Percentiles rank a stretch among this genome's conserved stretches.
phyloP scores from a whole-genome alignment of 1,140 invertebrate species.

The Ostrea edulis region DNA sequence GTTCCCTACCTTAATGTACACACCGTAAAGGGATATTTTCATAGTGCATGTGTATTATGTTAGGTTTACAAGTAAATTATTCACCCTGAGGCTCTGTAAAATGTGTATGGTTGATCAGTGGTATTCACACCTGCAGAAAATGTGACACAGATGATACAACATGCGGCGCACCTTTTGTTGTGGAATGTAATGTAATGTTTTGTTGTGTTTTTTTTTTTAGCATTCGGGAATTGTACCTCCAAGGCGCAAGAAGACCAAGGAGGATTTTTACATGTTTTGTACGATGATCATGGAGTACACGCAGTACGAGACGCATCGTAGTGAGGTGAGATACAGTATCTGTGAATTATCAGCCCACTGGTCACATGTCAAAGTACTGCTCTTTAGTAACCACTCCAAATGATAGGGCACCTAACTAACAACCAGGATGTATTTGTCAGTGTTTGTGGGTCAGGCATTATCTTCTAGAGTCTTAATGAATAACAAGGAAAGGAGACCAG shows the following conservation, averaged over 20 bases:
- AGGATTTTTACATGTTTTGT: slow-evolving; percentile 83
- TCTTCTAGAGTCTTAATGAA: neutral
- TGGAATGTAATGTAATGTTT: slow-evolving; percentile 11
- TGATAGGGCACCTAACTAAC: neutral
- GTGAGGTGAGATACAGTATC: slow-evolving; percentile 75
- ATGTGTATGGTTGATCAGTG: neutral
- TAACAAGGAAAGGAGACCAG: slow-evolving; percentile 12
- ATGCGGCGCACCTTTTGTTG: neutral
- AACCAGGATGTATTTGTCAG: neutral
- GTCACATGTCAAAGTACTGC: neutral
- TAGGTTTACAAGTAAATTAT: neutral
- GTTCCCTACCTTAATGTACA: neutral
- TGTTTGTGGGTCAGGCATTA: neutral
- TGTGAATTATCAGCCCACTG: neutral
- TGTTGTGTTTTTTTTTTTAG: slow-evolving; percentile 48
- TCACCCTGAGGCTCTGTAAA: neutral
- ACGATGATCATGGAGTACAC: slow-evolving; percentile 82
- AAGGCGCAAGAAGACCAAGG: slow-evolving; percentile 79
- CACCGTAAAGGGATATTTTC: neutral
- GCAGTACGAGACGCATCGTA: slow-evolving; percentile 81
- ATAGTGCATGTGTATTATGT: neutral
- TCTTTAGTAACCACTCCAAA: neutral
- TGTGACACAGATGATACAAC: neutral
- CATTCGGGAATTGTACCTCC: slow-evolving; percentile 61
- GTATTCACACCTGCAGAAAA: neutral